phyloP scores from a whole-genome alignment of 2,888 invertebrate species.

The Anthoptus insignis region DNA sequence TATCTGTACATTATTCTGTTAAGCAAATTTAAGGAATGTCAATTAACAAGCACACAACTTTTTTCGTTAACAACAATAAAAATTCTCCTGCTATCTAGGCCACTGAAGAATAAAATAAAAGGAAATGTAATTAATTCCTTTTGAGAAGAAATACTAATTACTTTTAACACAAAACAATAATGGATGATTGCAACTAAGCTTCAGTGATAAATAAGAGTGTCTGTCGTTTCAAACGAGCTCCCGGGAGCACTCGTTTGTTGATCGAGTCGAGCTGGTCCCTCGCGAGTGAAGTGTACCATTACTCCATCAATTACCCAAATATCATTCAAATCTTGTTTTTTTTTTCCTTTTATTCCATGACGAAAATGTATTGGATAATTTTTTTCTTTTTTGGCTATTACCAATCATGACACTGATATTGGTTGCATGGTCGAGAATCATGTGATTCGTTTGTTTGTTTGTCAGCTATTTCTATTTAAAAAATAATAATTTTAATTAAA shows the following conservation, averaged over 20 bases:
- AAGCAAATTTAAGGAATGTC: no score
- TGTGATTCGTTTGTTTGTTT: no score
- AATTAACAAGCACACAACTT: no score
- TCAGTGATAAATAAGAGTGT: conserved; percentile 1
- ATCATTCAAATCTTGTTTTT: background rate
- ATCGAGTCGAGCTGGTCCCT: conserved; percentile 1
- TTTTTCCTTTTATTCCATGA: background rate
- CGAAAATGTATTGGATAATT: no score
- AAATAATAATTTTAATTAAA: no score
- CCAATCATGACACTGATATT: no score
- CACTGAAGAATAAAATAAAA: no score
- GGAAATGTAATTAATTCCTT: background rate
- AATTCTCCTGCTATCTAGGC: no score
- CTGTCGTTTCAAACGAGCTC: conserved; percentile 6
- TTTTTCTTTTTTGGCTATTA: no score
- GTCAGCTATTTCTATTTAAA: no score
- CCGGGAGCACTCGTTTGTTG: conserved; percentile 7
- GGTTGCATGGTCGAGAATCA: background rate
- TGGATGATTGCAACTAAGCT: conserved; percentile 2
- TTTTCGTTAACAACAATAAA: no score
- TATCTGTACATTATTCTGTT: no score
- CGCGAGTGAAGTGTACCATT: conserved; percentile 5
- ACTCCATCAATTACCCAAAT: conserved; percentile 1
- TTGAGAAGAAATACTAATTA: background rate
- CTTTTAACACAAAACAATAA: background rate